Percentiles rank a stretch among this genome's conserved stretches.
Evolutionary conservation across 2,888 invertebrate species (phyloP).

Genomic region (Polyommatus iphigenia): DNA sequence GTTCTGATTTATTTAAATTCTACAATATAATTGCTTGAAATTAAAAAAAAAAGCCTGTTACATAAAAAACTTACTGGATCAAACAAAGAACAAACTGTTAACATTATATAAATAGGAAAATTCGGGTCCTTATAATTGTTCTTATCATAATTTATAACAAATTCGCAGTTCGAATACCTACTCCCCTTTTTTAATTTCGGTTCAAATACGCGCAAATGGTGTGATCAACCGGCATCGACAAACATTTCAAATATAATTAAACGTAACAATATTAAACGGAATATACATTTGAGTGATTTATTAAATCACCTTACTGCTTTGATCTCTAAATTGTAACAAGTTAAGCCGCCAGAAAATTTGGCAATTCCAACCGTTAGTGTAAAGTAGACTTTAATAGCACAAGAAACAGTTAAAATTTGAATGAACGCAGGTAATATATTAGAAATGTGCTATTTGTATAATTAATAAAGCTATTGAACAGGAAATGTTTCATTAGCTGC

Average conservation of each 20-base stretch:
- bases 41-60: too few relatives aligned
- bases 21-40: too few relatives aligned
- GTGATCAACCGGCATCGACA: not conserved
- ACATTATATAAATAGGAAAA: too few relatives aligned
- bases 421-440: conserved; percentile 5
- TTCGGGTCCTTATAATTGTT: too few relatives aligned
- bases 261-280: conserved; percentile 1
- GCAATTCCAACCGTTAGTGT: not conserved
- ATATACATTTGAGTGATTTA: conserved; percentile 25
- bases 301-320: conserved; percentile 26
- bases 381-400: not conserved
- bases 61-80: too few relatives aligned
- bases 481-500: conserved; percentile 29
- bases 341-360: conserved; percentile 19
- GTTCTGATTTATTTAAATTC: too few relatives aligned
- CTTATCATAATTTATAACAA: too few relatives aligned
- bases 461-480: conserved; percentile 31
- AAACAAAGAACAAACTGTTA: too few relatives aligned
- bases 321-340: conserved; percentile 31
- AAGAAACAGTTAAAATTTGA: not conserved
- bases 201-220: not conserved
- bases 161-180: too few relatives aligned
- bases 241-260: conserved; percentile 13
- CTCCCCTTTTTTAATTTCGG: too few relatives aligned
- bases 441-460: conserved; percentile 26